Base-by-base conservation (phyloP, 2,888 invertebrate genomes). In the Mythimna vitellina region DNA sequence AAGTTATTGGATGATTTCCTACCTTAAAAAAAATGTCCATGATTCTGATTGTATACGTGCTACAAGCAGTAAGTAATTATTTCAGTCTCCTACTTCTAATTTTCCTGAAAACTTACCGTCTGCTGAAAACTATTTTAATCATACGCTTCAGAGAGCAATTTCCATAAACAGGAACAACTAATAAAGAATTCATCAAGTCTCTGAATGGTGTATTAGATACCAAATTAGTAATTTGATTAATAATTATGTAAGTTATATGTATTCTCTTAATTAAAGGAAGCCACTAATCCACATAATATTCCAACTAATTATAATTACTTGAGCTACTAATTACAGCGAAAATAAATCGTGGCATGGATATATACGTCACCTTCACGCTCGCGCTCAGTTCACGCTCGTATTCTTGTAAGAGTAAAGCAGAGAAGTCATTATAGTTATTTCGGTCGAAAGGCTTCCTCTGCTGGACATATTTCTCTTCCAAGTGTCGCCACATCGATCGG, bases 261-360 rank as follows among this genome's bases (percentile, higher is more conserved):
- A 58, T 32, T 57, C 57, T 58, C 32, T 14, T 68, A 53, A 73
- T 68, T 29, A 53, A 53, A 68, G 68, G 68, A 67, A 68, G 58
- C 51, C 51, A 32, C 9, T n/a, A 29, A 17, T 10, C 17, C 51
- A 25, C 10, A 25, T 58, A 22, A 65, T 25, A 12, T 38, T 70
- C 25, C 35, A n/a, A 25, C 56, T 17, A 46, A 67, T 76, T 58
- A 76, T 67, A 35, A 58, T 67, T 71, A 51, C n/a, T 29, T 51
- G 35, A 53, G 51, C n/a, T 32, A 53, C 25, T 29, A 46, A 76
- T 66, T 32, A 76, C 29, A 14, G 17, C 20, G 25, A 32, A 17
- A 66, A 17, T 20, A 14, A 29, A 1, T 35, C 10, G 9, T 35
- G 42, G 1, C 38, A 7, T 51, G 9, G 25, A 32, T 58, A 14